Base-by-base conservation (phyloP, 2,888 invertebrate species). In the Adela reaumurella region DNA sequence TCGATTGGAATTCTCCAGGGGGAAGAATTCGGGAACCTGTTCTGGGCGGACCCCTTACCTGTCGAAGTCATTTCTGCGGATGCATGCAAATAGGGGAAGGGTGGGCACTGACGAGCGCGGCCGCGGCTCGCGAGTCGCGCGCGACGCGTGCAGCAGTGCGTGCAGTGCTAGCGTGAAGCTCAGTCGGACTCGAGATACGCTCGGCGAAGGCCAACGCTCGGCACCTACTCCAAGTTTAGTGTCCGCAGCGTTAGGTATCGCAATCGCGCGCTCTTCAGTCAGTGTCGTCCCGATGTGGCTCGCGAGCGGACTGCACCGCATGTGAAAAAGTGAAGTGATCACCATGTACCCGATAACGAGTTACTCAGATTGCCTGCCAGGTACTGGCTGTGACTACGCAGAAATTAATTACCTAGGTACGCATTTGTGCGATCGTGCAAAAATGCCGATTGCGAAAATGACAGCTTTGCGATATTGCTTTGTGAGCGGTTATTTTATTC, bases 61-160 rank as follows among this genome's bases (percentile, higher is more conserved):
- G 74, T 64, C 65, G 74, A 70, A 74, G 77, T 77, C 74, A 78
- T 74, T 77, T 77, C 73, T 58, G 66, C 69, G 70, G 68, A 35
- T 35, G 35, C 35, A 35, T 35, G 35, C 35, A 35, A 35, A 35
- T 35, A 14, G 35, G 35, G 35, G 35, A 35, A 35, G 35, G 35
- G 35, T 35, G 35, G 35, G 35, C 35, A 8, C 35, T 8, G 35
- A 4, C 35, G 4, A 4, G 45, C 56, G 55, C 58, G 57, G 61
- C 63, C 61, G 63, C 62, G 63, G 65, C 60, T 60, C 58, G 60
- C 59, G n/a, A 35, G 35, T 35, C 61, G 49, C 49, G 48, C 56
- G 62, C 57, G 59, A 10, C 8, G 35, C n/a, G 35, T 14, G 45
- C 24, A 45, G 24, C 20, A 14, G 35, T 35, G 24, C 24, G 24